Evolutionary conservation across 2,888 invertebrate genomes (phyloP).

Genomic region (Noctua comes): DNA sequence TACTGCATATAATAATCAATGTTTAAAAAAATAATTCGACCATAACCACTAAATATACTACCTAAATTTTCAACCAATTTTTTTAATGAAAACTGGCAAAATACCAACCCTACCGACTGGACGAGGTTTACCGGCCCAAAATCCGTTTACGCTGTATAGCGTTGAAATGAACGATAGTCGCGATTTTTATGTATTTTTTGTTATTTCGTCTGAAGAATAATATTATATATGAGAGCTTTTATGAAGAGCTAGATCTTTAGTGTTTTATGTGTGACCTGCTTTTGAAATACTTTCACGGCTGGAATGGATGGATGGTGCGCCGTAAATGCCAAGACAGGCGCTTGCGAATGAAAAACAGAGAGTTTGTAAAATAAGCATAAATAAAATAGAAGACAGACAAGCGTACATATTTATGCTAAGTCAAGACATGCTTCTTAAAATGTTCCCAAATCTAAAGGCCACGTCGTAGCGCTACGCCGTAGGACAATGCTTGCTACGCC

Average conservation of each 20-base stretch:
- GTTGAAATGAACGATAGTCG: slow-evolving; percentile 34
- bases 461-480: slow-evolving; percentile 17
- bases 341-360: neutral
- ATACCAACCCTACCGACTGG: slow-evolving; percentile 37
- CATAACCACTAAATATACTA: neutral
- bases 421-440: neutral
- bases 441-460: neutral
- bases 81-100: neutral
- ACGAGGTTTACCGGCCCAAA: slow-evolving; percentile 21
- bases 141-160: slow-evolving; percentile 34
- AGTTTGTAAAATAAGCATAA: neutral
- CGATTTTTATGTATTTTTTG: slow-evolving; percentile 47
- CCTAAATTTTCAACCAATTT: neutral
- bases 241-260: slow-evolving; percentile 14
- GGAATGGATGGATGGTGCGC: neutral
- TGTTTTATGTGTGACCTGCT: slow-evolving; percentile 8
- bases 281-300: neutral
- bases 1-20: neutral
- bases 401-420: neutral
- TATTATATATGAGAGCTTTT: slow-evolving; percentile 30
- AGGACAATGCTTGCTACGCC: neutral
- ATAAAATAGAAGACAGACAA: neutral
- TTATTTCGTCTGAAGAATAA: slow-evolving; percentile 36
- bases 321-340: neutral
- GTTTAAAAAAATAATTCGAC: neutral